Base-by-base conservation (phyloP, 2,797 vertebrate genomes). In the Galago senegalensis region DNA sequence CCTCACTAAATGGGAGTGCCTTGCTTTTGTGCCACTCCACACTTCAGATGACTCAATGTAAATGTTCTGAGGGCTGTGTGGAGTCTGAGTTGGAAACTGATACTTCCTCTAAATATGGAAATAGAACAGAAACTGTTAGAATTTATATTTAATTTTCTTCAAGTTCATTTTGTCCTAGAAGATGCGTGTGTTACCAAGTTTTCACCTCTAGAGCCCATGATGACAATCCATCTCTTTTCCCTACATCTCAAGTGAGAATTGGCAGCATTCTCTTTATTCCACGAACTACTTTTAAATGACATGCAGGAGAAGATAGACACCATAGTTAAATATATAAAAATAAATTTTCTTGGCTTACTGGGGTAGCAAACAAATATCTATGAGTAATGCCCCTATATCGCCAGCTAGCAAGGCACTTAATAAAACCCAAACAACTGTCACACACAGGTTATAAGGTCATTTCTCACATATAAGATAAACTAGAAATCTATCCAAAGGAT, bases 391-490 rank as follows among this genome's bases (percentile, higher is more conserved):
- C 88, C 97, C 83, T 97, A 76, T 96, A 97, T 96, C 95, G 63
- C 98, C 83, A 86, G 97, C 85, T 93, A 98, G 86, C 96, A 98
- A 94, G 96, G 96, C 96, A 98, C 98, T 98, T 98, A 98, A 98
- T 98, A 98, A 98, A 98, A 98, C 80, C 96, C 94, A 98, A 98
- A 97, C 98, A 98, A 98, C 98, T 98, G 98, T 98, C 98, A 98
- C 94, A 98, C 69, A 65, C 79, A 93, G 98, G 98, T 98, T 98
- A 98, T 97, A 98, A 98, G 98, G 98, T 98, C 98, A 98, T 98
- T 99, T 98, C 98, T 99, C 98, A 98, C 95, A 98, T 37, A 18
- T 89, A 98, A 98, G 98, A 98, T 98, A 98, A 98, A 98, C 97
- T 98, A 96, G 96, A 98, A 98, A 98, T 98, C 97, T 80, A 98